Evolutionary conservation across 2,113 vertebrate species (phyloP), one percentile per base, ranked within the genome.

Genomic region (Pavo muticus): DNA sequence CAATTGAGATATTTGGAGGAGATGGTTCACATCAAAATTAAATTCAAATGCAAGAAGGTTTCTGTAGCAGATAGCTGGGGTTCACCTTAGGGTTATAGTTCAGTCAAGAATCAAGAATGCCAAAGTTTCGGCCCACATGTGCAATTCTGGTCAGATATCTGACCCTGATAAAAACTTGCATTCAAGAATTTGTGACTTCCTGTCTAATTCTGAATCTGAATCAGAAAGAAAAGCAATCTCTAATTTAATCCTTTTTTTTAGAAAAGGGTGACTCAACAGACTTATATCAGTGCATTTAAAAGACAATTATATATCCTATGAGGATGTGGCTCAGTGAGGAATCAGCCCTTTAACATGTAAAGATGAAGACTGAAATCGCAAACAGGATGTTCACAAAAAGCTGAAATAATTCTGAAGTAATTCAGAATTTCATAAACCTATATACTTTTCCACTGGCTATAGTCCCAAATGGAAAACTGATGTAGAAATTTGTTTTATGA

Each of bases 381-480:
- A 78, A 91, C 77, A 95, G 74, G 77, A 60, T 90, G 73, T 73
- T 97, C 90, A 80, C 70, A 60, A 73, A 89, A 96, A 91, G 44
- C 14, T 50, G 61, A 29, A 72, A 84, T 69, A 65, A 65, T 74
- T 90, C 94, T 79, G 87, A 94, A 97, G 86, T 70, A 74, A 63
- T 93, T 84, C 61, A 95, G 72, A 93, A 48, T 81, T 87, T 90
- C 48, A 56, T 60, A 81, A 83, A 45, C 60, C 64, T 70, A 63
- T 65, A 77, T 72, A 83, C 73, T 97, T 97, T 96, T 94, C 94
- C 84, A 67, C 30, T 95, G 95, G 94, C 76, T 16, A 8, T 20
- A 74, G n/a, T 95, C 87, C 95, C 63, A 15, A 87, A 77, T 72
- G 44, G 94, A 94, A 94, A 96, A 93, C 73, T 91, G 74, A 96